phyloP scores from a whole-genome alignment of 2,888 invertebrate species.

The Lasioglossum vierecki region DNA sequence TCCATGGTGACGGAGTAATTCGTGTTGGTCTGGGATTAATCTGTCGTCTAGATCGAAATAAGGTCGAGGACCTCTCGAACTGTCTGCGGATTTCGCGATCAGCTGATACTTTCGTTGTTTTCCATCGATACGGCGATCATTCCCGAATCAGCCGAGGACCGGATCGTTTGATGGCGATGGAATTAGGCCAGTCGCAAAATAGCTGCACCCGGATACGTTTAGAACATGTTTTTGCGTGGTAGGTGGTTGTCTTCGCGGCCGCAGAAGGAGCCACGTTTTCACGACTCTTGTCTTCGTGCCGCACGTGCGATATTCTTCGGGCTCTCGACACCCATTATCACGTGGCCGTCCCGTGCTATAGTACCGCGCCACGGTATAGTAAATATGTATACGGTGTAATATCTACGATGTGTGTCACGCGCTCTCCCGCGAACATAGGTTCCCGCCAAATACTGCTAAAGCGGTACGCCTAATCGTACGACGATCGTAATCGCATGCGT shows the following conservation, averaged over 20 bases:
- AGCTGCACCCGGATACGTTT: conserved; percentile 44
- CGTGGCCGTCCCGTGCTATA: conserved; percentile 56
- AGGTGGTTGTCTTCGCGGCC: conserved; percentile 14
- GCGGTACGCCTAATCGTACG: background rate
- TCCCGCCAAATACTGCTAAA: conserved; percentile 4
- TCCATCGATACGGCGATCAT: conserved; percentile 18
- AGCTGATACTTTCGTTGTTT: background rate
- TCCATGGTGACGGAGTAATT: background rate
- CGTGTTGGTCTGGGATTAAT: background rate
- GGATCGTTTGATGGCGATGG: conserved; percentile 10
- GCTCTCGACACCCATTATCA: conserved; percentile 54
- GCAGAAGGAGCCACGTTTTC: conserved; percentile 19
- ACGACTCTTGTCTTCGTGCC: conserved; percentile 24
- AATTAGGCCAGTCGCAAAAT: conserved; percentile 59
- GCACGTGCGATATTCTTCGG: conserved; percentile 57
- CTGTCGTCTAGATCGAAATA: background rate
- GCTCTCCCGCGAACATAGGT: background rate
- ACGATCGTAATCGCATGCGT: background rate
- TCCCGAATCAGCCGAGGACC: conserved; percentile 26
- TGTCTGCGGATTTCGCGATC: background rate
- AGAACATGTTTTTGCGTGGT: conserved; percentile 20
- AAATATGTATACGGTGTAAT: background rate
- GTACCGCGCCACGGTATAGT: background rate
- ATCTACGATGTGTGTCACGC: background rate
- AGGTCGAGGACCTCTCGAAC: background rate